Percentiles rank a stretch among this genome's conserved stretches.
Conservation (phyloP, 2,888 invertebrate species). For the Hedya salicella region DNA sequence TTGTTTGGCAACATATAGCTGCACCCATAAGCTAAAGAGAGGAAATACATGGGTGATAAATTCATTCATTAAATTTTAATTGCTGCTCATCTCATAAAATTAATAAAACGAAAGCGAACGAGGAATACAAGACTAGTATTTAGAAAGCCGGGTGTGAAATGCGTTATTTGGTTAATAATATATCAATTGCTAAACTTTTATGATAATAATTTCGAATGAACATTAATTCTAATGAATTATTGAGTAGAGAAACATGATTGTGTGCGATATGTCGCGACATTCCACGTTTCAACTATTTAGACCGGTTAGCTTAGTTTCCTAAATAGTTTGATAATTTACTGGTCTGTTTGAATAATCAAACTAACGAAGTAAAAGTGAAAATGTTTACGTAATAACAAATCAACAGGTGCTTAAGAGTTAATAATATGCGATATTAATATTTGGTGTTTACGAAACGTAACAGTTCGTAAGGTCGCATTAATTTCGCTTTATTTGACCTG, state of each 20-base stretch:
- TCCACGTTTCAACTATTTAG: constrained; percentile 4
- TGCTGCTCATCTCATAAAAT: constrained; percentile 7
- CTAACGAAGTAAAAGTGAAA: constrained; percentile 41
- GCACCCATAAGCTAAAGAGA: constrained; percentile 42
- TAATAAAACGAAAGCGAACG: constrained; percentile 34
- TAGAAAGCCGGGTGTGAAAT: constrained; percentile 39
- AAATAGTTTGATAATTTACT: constrained; percentile 35
- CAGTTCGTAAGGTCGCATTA: constrained; percentile 19
- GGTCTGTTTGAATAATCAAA: constrained; percentile 32
- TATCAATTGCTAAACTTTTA: constrained; percentile 13
- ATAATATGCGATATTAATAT: constrained; percentile 17
- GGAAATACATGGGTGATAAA: constrained; percentile 27
- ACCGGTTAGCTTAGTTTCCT: constrained; percentile 39
- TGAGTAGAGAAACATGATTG: constrained; percentile 60
- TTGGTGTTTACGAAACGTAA: constrained; percentile 4
- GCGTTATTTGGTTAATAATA: constrained; percentile 17
- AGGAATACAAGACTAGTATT: constrained; percentile 1
- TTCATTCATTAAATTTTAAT: constrained; percentile 29
- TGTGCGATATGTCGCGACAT: constrained; percentile 49
- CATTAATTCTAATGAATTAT: constrained; percentile 59
- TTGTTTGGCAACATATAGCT: constrained; percentile 57
- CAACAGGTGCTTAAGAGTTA: constrained; percentile 4
- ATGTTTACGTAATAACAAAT: constrained; percentile 32
- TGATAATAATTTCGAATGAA: constrained; percentile 10
- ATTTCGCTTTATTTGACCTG: constrained; percentile 20